phyloP scores from a whole-genome alignment of 2,888 invertebrate genomes.

The Rhodophaea formosa region DNA sequence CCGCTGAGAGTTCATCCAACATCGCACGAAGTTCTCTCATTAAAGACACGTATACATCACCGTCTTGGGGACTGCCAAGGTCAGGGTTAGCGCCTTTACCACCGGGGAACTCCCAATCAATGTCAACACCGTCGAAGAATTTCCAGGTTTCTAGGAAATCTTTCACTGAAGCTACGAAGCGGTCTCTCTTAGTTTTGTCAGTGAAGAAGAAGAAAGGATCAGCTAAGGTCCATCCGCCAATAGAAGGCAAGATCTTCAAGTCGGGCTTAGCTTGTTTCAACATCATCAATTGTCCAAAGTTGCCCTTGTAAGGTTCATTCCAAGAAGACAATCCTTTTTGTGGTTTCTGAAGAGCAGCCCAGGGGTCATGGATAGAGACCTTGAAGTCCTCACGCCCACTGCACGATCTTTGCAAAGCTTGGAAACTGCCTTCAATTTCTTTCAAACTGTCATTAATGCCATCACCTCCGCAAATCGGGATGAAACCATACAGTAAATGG shows the following conservation, averaged over 20 bases:
- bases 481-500: slow-evolving; percentile 72
- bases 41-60: slow-evolving; percentile 60
- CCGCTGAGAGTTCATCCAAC: slow-evolving; percentile 64
- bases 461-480: slow-evolving; percentile 75
- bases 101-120: slow-evolving; percentile 78
- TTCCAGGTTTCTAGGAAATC: slow-evolving; percentile 76
- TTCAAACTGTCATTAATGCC: slow-evolving; percentile 77
- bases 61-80: slow-evolving; percentile 69
- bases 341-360: slow-evolving; percentile 75
- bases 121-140: slow-evolving; percentile 76
- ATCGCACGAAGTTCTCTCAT: slow-evolving; percentile 73
- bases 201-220: slow-evolving; percentile 76
- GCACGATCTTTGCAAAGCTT: slow-evolving; percentile 72
- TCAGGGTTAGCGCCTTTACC: slow-evolving; percentile 74
- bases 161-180: slow-evolving; percentile 70
- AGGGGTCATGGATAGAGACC: slow-evolving; percentile 74
- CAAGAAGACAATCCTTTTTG: slow-evolving; percentile 71
- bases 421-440: slow-evolving; percentile 76
- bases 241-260: slow-evolving; percentile 68
- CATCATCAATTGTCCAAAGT: slow-evolving; percentile 75
- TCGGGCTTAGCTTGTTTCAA: slow-evolving; percentile 72
- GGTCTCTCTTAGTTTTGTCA: slow-evolving; percentile 61
- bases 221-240: slow-evolving; percentile 75
- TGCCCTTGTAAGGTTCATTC: slow-evolving; percentile 77
- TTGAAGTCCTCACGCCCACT: slow-evolving; percentile 75